Conservation (phyloP, 2,797 vertebrate species). For the Xenopus petersii region DNA sequence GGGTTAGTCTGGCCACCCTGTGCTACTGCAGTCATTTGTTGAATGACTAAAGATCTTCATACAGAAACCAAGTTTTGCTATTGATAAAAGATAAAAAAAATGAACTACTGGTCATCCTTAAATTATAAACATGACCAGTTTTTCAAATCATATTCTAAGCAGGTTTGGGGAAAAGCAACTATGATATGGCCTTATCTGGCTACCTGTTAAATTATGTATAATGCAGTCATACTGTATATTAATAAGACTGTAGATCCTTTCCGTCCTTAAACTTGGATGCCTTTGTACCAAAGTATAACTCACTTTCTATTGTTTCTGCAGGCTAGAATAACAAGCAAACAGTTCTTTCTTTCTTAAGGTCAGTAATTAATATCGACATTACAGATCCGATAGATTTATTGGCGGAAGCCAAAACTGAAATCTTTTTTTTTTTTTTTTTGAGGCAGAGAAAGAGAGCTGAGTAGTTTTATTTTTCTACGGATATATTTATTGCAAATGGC, state of each 20-base stretch:
- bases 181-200: background rate
- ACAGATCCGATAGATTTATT: conserved; percentile 45
- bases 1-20: too few species aligned
- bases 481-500: conserved; percentile 49
- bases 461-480: conserved; percentile 38
- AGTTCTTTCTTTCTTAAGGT: conserved; percentile 41
- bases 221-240: background rate
- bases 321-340: conserved; percentile 40
- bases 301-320: conserved; percentile 34
- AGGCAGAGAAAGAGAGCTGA: conserved; percentile 23
- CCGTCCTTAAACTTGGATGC: conserved; percentile 13
- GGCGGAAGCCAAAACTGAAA: conserved; percentile 53
- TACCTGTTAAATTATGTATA: background rate
- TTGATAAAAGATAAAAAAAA: too few species aligned
- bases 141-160: too few species aligned
- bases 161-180: too few species aligned
- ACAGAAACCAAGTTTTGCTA: too few species aligned
- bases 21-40: too few species aligned
- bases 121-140: too few species aligned
- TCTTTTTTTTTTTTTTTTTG: conserved; percentile 17
- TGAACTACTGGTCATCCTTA: too few species aligned
- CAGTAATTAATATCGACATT: conserved; percentile 52
- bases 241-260: conserved; percentile 3
- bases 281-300: conserved; percentile 29
- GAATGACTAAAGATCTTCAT: too few species aligned